phyloP scores from a whole-genome alignment of 2,113 vertebrate genomes.

The Sebastes fasciatus region DNA sequence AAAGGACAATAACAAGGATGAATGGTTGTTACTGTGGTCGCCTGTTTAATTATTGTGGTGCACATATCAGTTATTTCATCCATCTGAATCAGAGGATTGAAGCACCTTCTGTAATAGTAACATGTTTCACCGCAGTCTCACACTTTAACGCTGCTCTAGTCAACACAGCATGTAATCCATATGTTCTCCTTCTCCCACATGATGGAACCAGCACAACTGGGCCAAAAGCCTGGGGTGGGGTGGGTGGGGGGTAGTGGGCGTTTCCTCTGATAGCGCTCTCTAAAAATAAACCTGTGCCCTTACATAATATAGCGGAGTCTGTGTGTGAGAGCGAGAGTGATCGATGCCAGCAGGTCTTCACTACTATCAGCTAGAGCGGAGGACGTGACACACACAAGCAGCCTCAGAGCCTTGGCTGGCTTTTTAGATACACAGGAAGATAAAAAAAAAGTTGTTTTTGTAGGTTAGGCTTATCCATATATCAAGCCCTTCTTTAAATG shows the following conservation, averaged over 20 bases:
- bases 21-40: not conserved
- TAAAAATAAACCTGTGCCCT: conserved; percentile 72
- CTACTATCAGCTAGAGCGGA: conserved; percentile 21
- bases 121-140: not conserved
- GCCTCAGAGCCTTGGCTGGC: not conserved
- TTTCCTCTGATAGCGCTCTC: conserved; percentile 48
- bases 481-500: not conserved
- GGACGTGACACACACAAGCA: conserved; percentile 22
- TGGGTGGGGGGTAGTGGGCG: conserved; percentile 46
- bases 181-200: conserved; percentile 38
- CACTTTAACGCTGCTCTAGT: not conserved
- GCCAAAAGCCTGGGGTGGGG: conserved; percentile 29
- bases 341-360: conserved; percentile 59
- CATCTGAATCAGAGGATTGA: not conserved
- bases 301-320: conserved; percentile 65
- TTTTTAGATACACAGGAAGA: not conserved
- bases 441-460: not conserved
- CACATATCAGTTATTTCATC: not conserved
- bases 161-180: conserved; percentile 42
- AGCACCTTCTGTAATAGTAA: not conserved
- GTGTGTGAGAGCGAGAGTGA: conserved; percentile 44
- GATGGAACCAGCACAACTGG: conserved; percentile 37
- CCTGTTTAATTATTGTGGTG: not conserved
- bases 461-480: not conserved
- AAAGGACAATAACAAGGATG: not conserved